Base-by-base conservation (phyloP, 2,113 vertebrate genomes). In the Sander vitreus region DNA sequence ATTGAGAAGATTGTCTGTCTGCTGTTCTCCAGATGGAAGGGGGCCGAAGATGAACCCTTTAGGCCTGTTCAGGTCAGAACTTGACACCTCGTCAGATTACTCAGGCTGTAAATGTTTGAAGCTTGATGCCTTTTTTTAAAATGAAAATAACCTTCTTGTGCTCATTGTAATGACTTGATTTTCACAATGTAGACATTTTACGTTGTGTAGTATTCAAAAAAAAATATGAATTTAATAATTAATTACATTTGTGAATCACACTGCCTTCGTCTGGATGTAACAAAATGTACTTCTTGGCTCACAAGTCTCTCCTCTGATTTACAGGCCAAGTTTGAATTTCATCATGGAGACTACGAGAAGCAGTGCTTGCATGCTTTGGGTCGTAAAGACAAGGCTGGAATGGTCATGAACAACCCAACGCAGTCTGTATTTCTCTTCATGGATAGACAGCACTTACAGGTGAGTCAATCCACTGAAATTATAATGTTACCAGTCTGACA, bases 1-100 rank as follows among this genome's bases (percentile, higher is more conserved):
- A 99, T 99, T 90, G 98, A 99, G 94, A 99, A 99, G 96, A 97
- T 99, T 93, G 97, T 98, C 93, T 99, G 98, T 96, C 97, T 99
- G 95, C 96, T 99, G 84, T 99, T 99, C 94, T 99, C 98, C 94
- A 97, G 97, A 93, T 99, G 98, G 98, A 99, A 99, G 93, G 97
- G 97, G 94, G 97, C 96, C 58, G 97, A 99, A 72, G 94, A 96
- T 86, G 97, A 99, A 93, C 97, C 97, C 91, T 99, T 97, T 89
- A 96, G 97, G 97, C 98, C 97, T 97, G 96, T 99, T 96, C 97
- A 99, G 97, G 97, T 98, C 94, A 85, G 84, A 83, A 23, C 21
- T 8, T 76, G 3, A 3, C 30, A 14, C 23, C 0, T 47, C 23
- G 2, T 25, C 36, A 62, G 30, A 63, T 75, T 25, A 54, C 21